Evolutionary conservation across 2,888 invertebrate species (phyloP), one percentile per base, ranked within the genome.

Genomic region (Lasioglossum oenotherae): DNA sequence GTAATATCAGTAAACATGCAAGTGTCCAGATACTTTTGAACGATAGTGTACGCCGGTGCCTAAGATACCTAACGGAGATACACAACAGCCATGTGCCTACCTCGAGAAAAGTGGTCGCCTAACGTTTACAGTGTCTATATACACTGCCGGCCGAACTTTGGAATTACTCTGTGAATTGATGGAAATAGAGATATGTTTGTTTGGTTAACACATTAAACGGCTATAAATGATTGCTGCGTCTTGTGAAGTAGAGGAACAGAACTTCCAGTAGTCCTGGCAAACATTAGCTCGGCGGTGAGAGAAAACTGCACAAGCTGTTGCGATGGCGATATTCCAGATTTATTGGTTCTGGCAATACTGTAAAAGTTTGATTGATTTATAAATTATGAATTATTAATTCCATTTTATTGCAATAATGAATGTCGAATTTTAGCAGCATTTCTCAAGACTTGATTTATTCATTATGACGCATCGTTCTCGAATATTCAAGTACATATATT

Each of bases 1-100:
- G 82, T 44, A 73, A 82, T 77, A 77, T 57, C 57, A 12, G 57
- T n/a, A 57, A 57, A n/a, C 57, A 57, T 57, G 57, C 57, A 57
- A n/a, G 57, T 57, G 57, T 57, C 57, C 57, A 57, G 57, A 57
- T 57, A 57, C 57, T 57, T 57, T 57, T 57, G 57, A 57, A 57
- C 57, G 57, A 57, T 57, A 57, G n/a, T 57, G 57, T 57, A n/a
- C 12, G 1, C 57, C n/a, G n/a, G 57, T 57, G 67, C 27, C 67
- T 38, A 67, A 67, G 35, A 35, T 35, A 35, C 35, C 64, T 64
- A 64, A 64, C 64, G 64, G 64, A 64, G 64, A 64, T 31, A 64
- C 27, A 31, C 31, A 64, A 64, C 31, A 64, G 31, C 19, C 14
- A 64, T n/a, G 27, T 64, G 16, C 60, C 31, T 14, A 64, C 60